Evolutionary conservation across 2,888 invertebrate species (phyloP), one percentile per base, ranked within the genome.

Genomic region (Ornithoptera alexandrae): DNA sequence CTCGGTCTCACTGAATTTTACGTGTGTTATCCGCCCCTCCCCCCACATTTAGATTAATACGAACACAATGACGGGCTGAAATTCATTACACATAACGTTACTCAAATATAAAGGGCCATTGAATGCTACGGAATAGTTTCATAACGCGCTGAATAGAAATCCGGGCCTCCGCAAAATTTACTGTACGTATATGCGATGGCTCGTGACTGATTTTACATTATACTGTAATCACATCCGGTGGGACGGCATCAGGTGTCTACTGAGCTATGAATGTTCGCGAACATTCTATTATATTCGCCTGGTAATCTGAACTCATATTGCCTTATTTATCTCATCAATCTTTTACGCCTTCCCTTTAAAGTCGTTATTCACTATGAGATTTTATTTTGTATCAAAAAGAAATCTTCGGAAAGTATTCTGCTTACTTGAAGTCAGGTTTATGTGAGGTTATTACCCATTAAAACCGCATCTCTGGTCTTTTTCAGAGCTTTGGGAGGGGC

Each of bases 141-240:
- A 80, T 83, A 83, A 77, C 78, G 75, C 73, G 78, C 80, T 89
- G 80, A 89, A 90, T 89, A 80, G 86, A 78, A 81, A 85, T 81
- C 83, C 83, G 80, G 85, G 83, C 77, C 76, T 83, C 88, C 90
- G 89, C 90, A 84, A 89, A 90, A 90, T 90, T 86, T 83, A 81
- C 82, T 81, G 87, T 87, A 86, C 84, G 78, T 79, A 78, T n/a
- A 85, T 81, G 85, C 84, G 87, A 77, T 89, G 84, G 85, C 79
- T 79, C 84, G 89, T 79, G 73, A 76, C 78, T 88, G 88, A 90
- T 88, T 84, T 78, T 75, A 73, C 76, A 74, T 72, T 76, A 73
- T 78, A 77, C 76, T 75, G 74, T 71, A 70, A 67, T 70, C 67
- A 67, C 64, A 67, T 70, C 64, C 67, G 61, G 30, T 64, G 59